Evolutionary conservation across 2,888 invertebrate genomes (phyloP), one percentile per base, ranked within the genome.

Genomic region (Heterodera filipjevi): DNA sequence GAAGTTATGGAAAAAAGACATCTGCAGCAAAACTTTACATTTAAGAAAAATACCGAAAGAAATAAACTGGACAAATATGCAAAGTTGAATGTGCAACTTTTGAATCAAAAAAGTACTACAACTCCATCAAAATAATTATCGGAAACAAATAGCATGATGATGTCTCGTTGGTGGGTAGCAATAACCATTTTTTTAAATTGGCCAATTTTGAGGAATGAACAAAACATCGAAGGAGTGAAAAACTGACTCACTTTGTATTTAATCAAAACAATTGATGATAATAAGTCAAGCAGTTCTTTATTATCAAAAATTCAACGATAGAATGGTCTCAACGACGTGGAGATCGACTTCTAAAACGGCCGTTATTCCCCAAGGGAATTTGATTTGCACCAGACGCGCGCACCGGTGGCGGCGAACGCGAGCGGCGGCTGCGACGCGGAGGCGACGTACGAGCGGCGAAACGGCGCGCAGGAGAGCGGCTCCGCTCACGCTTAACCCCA

Each of bases 1-100:
- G 75, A 87, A 85, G 75, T 78, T 86, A 53, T 85, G 86, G 77
- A 88, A 86, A 75, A 85, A 80, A 66, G 87, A 85, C 87, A 87
- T 87, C 79, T 39, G 33, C 66, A 64, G n/a, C n/a, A n/a, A n/a
- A n/a, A n/a, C n/a, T n/a, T n/a, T n/a, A n/a, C n/a, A n/a, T n/a
- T n/a, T n/a, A n/a, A n/a, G n/a, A n/a, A n/a, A n/a, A n/a, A n/a
- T n/a, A n/a, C n/a, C n/a, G n/a, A n/a, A n/a, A n/a, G n/a, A n/a
- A n/a, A n/a, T n/a, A n/a, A n/a, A n/a, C n/a, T n/a, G n/a, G n/a
- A n/a, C n/a, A n/a, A n/a, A n/a, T n/a, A n/a, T n/a, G n/a, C n/a
- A n/a, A n/a, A n/a, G n/a, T n/a, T n/a, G n/a, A n/a, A n/a, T n/a
- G n/a, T n/a, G n/a, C n/a, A n/a, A n/a, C n/a, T n/a, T n/a, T n/a